A percentile compares a stretch with the other conserved stretches of the same genome.
Conservation (phyloP, 2,797 vertebrate species). For the Hydrophis major region DNA sequence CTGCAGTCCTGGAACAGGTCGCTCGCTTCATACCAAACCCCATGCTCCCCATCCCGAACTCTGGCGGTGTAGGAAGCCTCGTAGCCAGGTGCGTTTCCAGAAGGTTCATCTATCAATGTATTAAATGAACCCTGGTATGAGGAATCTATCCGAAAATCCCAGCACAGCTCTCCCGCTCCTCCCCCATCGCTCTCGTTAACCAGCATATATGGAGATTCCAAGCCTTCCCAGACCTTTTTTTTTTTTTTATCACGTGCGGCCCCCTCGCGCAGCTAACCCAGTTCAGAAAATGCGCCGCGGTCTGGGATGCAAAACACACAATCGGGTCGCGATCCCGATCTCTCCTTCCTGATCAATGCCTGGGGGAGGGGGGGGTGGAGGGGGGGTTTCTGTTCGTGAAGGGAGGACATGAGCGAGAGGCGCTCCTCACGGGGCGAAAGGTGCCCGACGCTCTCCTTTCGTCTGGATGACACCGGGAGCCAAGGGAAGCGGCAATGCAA, state of each 20-base stretch:
- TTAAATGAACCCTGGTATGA: neutral
- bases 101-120: too few relatives aligned
- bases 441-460: neutral
- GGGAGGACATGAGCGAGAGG: neutral
- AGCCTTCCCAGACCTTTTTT: neutral
- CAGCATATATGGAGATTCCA: neutral
- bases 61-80: too few relatives aligned
- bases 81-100: neutral
- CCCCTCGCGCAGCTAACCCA: conserved; percentile 16
- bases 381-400: neutral
- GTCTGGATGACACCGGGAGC: neutral
- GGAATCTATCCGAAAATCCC: neutral
- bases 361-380: fast-evolving
- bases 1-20: neutral
- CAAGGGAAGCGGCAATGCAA: neutral
- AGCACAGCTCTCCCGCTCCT: too few relatives aligned
- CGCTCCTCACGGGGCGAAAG: neutral
- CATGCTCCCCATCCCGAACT: neutral
- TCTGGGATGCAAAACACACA: neutral
- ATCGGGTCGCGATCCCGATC: neutral
- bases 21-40: neutral
- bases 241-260: conserved; percentile 31
- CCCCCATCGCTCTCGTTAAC: neutral
- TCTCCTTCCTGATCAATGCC: neutral
- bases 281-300: conserved; percentile 19